Conservation (phyloP, 2,888 invertebrate species). For the Hemicrepidius hirtus region DNA sequence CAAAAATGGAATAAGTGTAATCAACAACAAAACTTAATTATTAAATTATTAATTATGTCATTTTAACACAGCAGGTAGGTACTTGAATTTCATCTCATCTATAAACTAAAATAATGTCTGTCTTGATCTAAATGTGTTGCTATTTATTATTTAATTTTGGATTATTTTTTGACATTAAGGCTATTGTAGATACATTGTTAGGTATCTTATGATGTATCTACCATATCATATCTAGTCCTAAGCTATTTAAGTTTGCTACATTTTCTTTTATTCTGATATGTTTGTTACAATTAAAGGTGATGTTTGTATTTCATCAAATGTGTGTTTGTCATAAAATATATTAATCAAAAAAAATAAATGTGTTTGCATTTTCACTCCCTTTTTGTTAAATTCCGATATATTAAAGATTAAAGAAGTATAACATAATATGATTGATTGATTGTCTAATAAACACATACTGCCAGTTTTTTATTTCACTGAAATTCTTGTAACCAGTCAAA, state of each 20-base stretch:
- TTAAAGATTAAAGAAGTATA: no score
- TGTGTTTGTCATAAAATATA: conserved; percentile 12
- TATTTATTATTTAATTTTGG: conserved; percentile 21
- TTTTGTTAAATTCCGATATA: no score
- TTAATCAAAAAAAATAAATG: conserved; percentile 6
- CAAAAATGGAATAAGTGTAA: no score
- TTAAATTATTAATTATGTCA: no score
- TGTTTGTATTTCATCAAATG: conserved; percentile 20
- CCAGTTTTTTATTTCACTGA: no score
- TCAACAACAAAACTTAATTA: no score
- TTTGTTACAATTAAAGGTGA: conserved; percentile 28
- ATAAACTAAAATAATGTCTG: neutral
- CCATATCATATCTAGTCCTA: conserved; percentile 17
- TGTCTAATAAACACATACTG: no score
- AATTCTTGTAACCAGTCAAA: no score
- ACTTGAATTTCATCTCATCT: no score
- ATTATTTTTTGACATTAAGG: neutral
- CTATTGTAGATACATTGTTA: neutral
- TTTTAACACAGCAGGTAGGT: no score
- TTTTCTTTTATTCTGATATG: conserved; percentile 36
- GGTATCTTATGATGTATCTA: conserved; percentile 7
- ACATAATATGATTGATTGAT: no score
- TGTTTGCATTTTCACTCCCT: neutral
- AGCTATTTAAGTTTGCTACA: conserved; percentile 34
- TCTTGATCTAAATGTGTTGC: neutral